These are phyloP conservation scores for Biston betularia DNA, from an alignment of 2,888 invertebrate species.

Conservation along the genomic window DNA sequence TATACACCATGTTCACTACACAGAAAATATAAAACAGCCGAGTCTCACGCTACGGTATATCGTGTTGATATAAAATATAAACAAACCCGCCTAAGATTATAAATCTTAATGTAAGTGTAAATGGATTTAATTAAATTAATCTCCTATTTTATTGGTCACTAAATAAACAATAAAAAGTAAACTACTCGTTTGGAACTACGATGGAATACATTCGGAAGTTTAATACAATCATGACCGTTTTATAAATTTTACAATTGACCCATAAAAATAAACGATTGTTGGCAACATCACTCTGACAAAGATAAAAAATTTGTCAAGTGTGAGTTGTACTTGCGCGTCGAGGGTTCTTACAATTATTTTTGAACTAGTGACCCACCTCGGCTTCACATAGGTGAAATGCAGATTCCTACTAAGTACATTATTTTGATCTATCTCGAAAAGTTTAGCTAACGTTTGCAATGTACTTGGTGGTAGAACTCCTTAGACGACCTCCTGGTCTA, in stretches of 20 bases:
- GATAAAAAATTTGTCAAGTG: slow-evolving; percentile 11
- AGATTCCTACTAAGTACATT: too few relatives aligned
- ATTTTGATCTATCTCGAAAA: too few relatives aligned
- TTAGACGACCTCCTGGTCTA: too few relatives aligned
- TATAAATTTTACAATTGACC: slow-evolving; percentile 30
- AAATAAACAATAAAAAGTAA: slow-evolving; percentile 22
- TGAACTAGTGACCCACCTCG: too few relatives aligned
- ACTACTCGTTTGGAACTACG: slow-evolving; percentile 8
- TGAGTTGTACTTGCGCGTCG: not conserved
- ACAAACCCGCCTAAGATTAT: slow-evolving; percentile 15
- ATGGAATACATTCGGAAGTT: slow-evolving; percentile 20
- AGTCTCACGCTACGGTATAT: not conserved
- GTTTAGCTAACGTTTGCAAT: too few relatives aligned
- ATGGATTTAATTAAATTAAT: slow-evolving; percentile 34
- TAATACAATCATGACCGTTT: slow-evolving; percentile 24
- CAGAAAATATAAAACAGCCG: too few relatives aligned
- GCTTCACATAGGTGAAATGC: too few relatives aligned
- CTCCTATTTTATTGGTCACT: slow-evolving; percentile 20
- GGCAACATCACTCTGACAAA: slow-evolving; percentile 35
- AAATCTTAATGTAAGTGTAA: slow-evolving; percentile 28
- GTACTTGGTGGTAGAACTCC: too few relatives aligned
- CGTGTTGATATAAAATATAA: slow-evolving; percentile 1
- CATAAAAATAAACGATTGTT: slow-evolving; percentile 32
- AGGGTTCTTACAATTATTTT: not conserved
- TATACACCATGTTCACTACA: too few relatives aligned